Conservation (phyloP, 2,888 invertebrate species). For the Villa cingulata region DNA sequence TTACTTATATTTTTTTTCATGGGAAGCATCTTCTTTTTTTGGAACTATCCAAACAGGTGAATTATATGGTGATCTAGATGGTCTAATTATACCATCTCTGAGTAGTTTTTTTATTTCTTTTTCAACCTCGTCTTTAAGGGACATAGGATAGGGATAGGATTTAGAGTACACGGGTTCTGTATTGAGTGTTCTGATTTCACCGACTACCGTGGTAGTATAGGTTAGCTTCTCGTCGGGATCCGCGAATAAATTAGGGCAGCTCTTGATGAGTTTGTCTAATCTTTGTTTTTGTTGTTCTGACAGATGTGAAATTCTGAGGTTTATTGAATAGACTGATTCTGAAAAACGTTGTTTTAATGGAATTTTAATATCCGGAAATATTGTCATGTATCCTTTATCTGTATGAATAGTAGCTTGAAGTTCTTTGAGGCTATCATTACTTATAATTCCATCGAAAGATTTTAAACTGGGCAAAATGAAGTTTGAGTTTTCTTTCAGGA, state of each 20-base stretch:
- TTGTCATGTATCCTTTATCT: conserved; percentile 6
- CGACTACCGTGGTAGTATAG: not conserved
- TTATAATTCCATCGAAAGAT: no score
- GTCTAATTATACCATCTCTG: conserved; percentile 15
- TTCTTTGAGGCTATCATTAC: conserved; percentile 8
- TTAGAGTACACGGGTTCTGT: conserved; percentile 1
- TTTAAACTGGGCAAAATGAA: no score
- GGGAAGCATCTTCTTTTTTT: conserved; percentile 4
- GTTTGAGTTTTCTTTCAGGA: no score
- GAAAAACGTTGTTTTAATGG: no score
- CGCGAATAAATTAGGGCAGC: not conserved
- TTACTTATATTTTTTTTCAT: no score
- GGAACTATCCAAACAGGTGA: conserved; percentile 14
- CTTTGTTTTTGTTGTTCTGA: no score
- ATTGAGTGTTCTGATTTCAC: conserved; percentile 1
- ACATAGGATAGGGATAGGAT: conserved; percentile 5
- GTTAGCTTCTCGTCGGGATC: not conserved
- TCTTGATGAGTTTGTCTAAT: no score
- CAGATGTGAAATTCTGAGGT: no score
- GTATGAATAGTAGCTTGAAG: not conserved
- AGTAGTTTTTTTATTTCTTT: not conserved
- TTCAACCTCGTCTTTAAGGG: conserved; percentile 2
- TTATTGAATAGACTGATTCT: conserved; percentile 3
- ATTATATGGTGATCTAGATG: conserved; percentile 14
- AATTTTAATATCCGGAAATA: conserved; percentile 1